Evolutionary conservation across 64 coral and sea anemone genomes (phyloP), one percentile per base, ranked within the genome.

Genomic region (Anthopleura sola): DNA sequence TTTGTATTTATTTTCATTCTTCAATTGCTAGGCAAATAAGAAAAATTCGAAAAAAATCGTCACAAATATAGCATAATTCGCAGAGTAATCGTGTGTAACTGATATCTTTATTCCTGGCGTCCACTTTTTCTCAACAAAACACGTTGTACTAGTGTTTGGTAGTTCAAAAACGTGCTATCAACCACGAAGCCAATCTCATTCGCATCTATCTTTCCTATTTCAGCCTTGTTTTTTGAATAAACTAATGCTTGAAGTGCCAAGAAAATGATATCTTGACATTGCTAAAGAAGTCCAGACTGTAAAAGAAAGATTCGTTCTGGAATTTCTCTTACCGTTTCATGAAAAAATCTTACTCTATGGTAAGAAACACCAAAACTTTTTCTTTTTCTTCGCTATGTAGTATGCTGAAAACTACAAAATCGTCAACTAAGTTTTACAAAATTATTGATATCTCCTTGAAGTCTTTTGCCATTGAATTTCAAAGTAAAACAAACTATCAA

Each of bases 1-100:
- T 79, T 79, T 39, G 19, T 79, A 38, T 79, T 79, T 31, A 40
- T 26, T 79, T 79, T 79, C 44, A 36, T 19, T 77, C 31, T 79
- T 37, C 76, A 71, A 34, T 71, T 34, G 0, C 28, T 71, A n/a
- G 21, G 6, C n/a, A 23, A 34, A 71, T 6, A 71, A 71, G 28
- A 28, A 71, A 31, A 71, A 34, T 14, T 34, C 28, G 29, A 34
- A 26, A 0, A 64, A n/a, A 66, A 66, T 66, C 24, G 0, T n/a
- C 6, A 28, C 21, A 26, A 31, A 71, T 32, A 33, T 34, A 71
- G 29, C n/a, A 5, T 26, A n/a, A 62, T 9, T 26, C 3, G 29
- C 5, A 33, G 11, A 28, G 5, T 71, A 71, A 32, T 71, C 14
- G 28, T 4, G n/a, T 24, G 60, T 66, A 66, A 66, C 5, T 28